Evolutionary conservation across 2,797 vertebrate genomes (phyloP).

Genomic region (Anguilla megastoma): DNA sequence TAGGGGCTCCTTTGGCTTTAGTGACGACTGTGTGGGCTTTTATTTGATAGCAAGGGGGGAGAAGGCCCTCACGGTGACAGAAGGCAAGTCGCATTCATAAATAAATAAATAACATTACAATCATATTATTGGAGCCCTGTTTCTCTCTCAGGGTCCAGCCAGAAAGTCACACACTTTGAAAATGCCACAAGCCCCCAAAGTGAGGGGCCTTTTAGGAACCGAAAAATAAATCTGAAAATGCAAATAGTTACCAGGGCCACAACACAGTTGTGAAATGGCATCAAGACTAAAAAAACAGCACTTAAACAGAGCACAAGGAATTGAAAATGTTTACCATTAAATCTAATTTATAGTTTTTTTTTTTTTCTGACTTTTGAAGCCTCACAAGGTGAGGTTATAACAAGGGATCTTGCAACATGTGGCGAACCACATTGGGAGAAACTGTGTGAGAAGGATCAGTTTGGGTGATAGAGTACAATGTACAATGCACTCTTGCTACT

Average conservation of each 20-base stretch:
- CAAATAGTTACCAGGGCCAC: neutral
- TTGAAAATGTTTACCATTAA: neutral
- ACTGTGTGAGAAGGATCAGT: too few relatives aligned
- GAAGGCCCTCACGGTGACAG: neutral
- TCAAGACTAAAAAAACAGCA: neutral
- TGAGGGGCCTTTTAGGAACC: neutral
- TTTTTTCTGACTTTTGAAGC: too few relatives aligned
- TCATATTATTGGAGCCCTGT: neutral
- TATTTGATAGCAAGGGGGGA: conserved; percentile 49
- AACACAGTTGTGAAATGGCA: neutral
- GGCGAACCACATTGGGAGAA: too few relatives aligned
- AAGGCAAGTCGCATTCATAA: neutral
- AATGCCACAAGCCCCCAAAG: neutral
- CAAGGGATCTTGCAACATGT: too few relatives aligned
- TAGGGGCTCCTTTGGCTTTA: conserved; percentile 55
- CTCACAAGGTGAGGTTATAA: too few relatives aligned
- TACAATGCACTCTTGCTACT: too few relatives aligned
- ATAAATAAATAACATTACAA: neutral
- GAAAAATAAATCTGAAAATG: conserved; percentile 26
- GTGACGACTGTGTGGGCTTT: conserved; percentile 48
- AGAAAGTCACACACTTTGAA: neutral
- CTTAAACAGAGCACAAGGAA: neutral
- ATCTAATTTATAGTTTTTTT: too few relatives aligned
- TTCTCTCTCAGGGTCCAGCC: neutral
- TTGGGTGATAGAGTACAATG: too few relatives aligned